Evolutionary conservation across 2,888 invertebrate genomes (phyloP), one percentile per base, ranked within the genome.

Genomic region (Drosophila emarginata): DNA sequence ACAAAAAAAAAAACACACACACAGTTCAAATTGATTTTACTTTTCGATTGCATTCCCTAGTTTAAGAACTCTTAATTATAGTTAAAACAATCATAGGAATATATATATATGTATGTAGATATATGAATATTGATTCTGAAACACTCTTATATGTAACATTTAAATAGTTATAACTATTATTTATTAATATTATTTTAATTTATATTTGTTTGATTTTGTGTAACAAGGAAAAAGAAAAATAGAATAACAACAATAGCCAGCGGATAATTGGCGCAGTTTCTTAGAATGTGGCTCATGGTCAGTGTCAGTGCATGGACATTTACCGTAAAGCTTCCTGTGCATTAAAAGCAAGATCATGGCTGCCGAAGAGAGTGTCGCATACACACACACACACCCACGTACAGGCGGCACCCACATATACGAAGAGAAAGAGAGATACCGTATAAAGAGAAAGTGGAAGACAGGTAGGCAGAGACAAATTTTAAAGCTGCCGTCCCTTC

Each of bases 271-370:
- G 67, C 68, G 81, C 84, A 78, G 68, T 69, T 77, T 80, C 69
- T 36, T 59, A 52, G 15, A 15, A 60, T 51, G 52, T 63, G 68
- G 63, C 76, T 64, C 80, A 59, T 54, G 58, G 45, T 69, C 77
- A 72, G 65, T 64, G 66, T 72, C 73, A 73, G 60, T 72, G 63
- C 62, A 71, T 63, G 58, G 61, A 64, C 71, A 80, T 77, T 80
- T 80, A 80, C 87, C 87, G 67, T 80, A 52, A 77, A 64, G 70
- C 66, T 60, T 70, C 64, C 72, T 76, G 78, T 68, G 78, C 68
- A 61, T 64, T 79, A 53, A 39, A 32, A 51, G 21, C 11, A 39
- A 12, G 51, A 36, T 57, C 39, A 52, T 53, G 39, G 54, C 50
- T 56, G 72, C 59, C 66, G 66, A 73, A 12, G 28, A 14, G 23